Percentiles rank a stretch among this genome's conserved stretches.
These are phyloP conservation scores for Telmatherina bonti DNA, from an alignment of 2,797 vertebrate genomes.

Conservation along the genomic window DNA sequence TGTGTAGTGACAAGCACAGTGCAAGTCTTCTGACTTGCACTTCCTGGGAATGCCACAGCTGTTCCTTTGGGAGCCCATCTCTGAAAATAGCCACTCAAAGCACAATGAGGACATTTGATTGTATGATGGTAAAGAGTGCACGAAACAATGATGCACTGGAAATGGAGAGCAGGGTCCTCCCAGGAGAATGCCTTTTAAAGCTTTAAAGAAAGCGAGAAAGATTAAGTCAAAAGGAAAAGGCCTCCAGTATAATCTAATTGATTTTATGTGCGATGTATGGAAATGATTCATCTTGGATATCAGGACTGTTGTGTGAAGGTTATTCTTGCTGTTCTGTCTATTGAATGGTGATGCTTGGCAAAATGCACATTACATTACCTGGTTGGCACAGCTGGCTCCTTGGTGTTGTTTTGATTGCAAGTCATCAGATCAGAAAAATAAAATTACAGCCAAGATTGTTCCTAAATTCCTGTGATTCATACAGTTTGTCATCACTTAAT, in stretches of 20 bases:
- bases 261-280: conserved; percentile 6
- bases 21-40: conserved; percentile 25
- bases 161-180: conserved; percentile 9
- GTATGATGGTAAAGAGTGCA: conserved; percentile 44
- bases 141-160: conserved; percentile 41
- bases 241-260: conserved; percentile 10
- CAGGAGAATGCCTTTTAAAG: conserved; percentile 24
- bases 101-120: conserved; percentile 40
- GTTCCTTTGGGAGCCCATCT: conserved; percentile 38
- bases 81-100: conserved; percentile 47
- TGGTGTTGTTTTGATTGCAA: not conserved
- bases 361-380: not conserved
- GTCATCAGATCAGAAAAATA: not conserved
- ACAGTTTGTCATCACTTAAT: not conserved
- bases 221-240: conserved; percentile 18
- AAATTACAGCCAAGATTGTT: not conserved
- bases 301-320: not conserved
- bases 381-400: not conserved
- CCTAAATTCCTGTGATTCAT: not conserved
- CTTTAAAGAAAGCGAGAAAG: conserved; percentile 28
- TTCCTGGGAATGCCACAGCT: conserved; percentile 30
- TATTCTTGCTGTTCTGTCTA: not conserved
- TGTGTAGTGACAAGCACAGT: not conserved
- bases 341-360: not conserved
- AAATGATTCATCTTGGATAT: not conserved